These are phyloP conservation scores for Eufriesea mexicana DNA, from an alignment of 1,140 invertebrate genomes.

Conservation along the genomic window DNA sequence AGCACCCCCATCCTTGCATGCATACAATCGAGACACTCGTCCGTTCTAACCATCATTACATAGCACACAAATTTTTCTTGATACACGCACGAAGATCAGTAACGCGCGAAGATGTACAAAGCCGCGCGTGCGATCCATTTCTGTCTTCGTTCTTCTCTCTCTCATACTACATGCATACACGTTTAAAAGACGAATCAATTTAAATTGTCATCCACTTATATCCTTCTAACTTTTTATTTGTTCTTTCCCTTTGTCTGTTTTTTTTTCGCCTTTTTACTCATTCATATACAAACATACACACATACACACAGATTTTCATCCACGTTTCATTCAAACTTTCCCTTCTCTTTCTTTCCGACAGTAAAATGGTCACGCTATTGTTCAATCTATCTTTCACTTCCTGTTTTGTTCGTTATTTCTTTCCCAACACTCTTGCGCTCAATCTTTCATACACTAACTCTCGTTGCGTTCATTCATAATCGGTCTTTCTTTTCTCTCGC, in stretches of 20 bases:
- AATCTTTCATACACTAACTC: constrained; percentile 2
- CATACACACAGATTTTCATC: not conserved
- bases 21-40: constrained; percentile 51
- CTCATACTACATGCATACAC: not conserved
- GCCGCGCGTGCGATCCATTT: not conserved
- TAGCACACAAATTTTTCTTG: not conserved
- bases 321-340: not conserved
- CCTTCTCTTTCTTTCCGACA: not conserved
- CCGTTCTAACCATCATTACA: constrained; percentile 17
- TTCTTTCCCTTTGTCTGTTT: not conserved
- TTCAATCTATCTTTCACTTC: not conserved
- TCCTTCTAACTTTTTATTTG: not conserved
- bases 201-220: constrained; percentile 14
- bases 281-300: not conserved
- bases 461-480: not conserved
- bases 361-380: constrained; percentile 13
- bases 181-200: constrained; percentile 16
- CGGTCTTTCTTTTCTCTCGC: not conserved
- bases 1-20: constrained; percentile 64
- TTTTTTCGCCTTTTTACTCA: not conserved
- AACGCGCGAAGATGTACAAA: not conserved
- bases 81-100: not conserved
- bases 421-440: not conserved
- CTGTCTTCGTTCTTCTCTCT: not conserved
- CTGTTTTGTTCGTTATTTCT: not conserved